These are phyloP conservation scores for Amblyteles armatorius DNA, from an alignment of 2,888 invertebrate genomes.

Conservation along the genomic window DNA sequence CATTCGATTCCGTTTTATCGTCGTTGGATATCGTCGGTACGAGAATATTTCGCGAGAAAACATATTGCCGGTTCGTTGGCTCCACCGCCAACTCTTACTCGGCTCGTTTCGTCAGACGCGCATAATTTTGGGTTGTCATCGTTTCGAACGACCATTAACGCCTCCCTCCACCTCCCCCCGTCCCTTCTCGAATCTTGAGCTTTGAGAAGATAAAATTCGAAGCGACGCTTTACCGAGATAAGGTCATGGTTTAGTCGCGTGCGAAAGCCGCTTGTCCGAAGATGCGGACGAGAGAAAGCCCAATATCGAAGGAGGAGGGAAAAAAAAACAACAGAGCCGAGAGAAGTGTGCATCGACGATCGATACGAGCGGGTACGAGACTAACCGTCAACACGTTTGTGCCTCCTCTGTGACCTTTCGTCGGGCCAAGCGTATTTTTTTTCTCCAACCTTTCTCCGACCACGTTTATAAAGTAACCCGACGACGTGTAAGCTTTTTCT, in stretches of 20 bases:
- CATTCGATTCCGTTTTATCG: background rate
- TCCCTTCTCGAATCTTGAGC: slow-evolving; percentile 4
- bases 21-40: background rate
- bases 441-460: slow-evolving; percentile 3
- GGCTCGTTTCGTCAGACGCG: slow-evolving; percentile 75
- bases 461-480: background rate
- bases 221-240: slow-evolving; percentile 56
- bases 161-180: background rate
- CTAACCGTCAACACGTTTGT: slow-evolving; percentile 35
- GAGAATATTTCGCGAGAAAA: slow-evolving; percentile 64
- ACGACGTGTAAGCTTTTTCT: background rate
- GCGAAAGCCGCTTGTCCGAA: background rate
- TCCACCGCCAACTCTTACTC: slow-evolving; percentile 75
- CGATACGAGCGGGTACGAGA: slow-evolving; percentile 47
- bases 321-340: slow-evolving; percentile 13
- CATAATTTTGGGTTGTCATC: slow-evolving; percentile 76
- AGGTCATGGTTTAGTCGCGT: slow-evolving; percentile 74
- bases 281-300: background rate
- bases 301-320: background rate
- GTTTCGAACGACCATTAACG: slow-evolving; percentile 54
- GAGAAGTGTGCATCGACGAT: slow-evolving; percentile 44
- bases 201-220: slow-evolving; percentile 14
- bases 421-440: slow-evolving; percentile 23
- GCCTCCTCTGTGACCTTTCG: slow-evolving; percentile 47
- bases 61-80: slow-evolving; percentile 73